Base-by-base conservation (phyloP, 2,888 invertebrate genomes). In the Lypha dubia region DNA sequence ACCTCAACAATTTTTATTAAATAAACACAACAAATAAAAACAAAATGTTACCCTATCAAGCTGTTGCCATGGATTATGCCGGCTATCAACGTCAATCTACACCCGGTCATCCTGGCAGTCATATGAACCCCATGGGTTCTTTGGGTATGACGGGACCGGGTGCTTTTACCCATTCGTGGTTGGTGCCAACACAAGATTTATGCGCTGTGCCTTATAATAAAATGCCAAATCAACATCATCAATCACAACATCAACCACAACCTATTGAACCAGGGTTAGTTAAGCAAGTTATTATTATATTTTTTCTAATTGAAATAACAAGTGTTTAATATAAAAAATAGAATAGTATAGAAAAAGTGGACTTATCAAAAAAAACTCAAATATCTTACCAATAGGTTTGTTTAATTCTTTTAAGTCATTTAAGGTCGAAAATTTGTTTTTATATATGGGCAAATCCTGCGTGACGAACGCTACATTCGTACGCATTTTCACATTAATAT, bases 141-240 rank as follows among this genome's bases (percentile, higher is more conserved):
- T 93, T 94, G 93, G 94, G 94, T 88, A 94, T 94, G 91, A 81
- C 90, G 8, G 87, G 90, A 80, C 88, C 89, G 84, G 91, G 89
- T 71, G 95, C 97, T 91, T 97, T 97, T 94, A 96, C 97, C 92
- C 97, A 97, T 95, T 97, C 97, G 94, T 97, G 97, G 97, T 96
- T 97, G 95, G 97, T 97, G 94, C 95, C 95, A 93, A 96, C 96
- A 94, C 96, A 96, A 95, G 97, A 97, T 94, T 95, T 97, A 94
- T 97, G 97, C 95, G 95, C 94, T 93, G 95, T 96, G 95, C 96
- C 96, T 94, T 95, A 95, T 94, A 95, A 95, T 93, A 95, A 95
- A 94, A 94, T 92, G 92, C 90, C 92, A 77, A 91, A 91, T 85
- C 92, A 92, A 86, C 91, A 90, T 84, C 92, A 81, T 46, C 84